phyloP scores from a whole-genome alignment of 2,888 invertebrate genomes.

The Holacanthella duospinosa region DNA sequence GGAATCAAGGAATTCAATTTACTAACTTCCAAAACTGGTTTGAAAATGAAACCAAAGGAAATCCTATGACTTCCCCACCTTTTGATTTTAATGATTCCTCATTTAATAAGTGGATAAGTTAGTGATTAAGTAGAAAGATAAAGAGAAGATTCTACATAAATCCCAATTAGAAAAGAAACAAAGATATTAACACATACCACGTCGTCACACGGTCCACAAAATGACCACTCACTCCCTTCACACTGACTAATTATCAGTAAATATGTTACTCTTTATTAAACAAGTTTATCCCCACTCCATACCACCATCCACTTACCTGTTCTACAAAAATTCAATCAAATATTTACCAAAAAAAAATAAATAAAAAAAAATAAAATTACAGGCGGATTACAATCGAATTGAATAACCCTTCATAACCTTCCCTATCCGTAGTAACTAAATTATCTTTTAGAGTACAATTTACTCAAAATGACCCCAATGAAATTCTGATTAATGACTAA shows the following conservation, averaged over 20 bases:
- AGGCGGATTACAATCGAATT: too few species aligned
- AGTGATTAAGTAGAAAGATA: neutral
- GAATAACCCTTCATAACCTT: too few species aligned
- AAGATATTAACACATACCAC: neutral
- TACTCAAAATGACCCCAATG: too few species aligned
- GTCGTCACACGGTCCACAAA: neutral
- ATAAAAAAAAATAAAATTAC: too few species aligned
- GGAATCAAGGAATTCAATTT: neutral
- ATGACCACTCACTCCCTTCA: too few species aligned
- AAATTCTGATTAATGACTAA: too few species aligned
- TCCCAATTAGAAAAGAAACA: neutral
- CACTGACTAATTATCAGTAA: neutral
- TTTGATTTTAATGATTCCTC: neutral
- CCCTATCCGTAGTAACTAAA: neutral
- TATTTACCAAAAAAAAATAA: too few species aligned
- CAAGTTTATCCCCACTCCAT: neutral
- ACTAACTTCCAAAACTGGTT: neutral
- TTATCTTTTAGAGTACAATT: neutral
- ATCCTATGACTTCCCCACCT: neutral
- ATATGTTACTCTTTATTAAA: neutral
- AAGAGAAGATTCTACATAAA: neutral
- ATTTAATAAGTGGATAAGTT: too few species aligned
- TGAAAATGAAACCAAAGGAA: neutral
- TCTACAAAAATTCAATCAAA: neutral
- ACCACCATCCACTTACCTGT: neutral